Conservation (phyloP, 35 echinoderm and acorn worm species). For the Eucidaris tribuloides region DNA sequence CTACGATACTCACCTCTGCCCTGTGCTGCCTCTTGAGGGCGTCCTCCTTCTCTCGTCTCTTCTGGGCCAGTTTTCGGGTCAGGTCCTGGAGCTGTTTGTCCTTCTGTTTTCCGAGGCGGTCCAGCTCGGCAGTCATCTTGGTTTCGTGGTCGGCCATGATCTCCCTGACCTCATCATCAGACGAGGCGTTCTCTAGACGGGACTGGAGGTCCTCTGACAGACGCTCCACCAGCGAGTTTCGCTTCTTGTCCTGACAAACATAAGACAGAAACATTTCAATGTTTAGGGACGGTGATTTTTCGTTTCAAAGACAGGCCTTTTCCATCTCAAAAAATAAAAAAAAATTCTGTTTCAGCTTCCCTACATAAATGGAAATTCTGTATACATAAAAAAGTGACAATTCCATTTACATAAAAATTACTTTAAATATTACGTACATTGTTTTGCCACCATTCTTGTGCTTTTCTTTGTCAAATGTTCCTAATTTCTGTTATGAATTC, state of each 20-base stretch:
- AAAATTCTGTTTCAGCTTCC: too few relatives aligned
- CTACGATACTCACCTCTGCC: constrained; percentile 49
- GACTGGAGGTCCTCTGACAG: constrained; percentile 50
- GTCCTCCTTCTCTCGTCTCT: constrained; percentile 43
- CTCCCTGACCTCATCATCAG: constrained; percentile 59
- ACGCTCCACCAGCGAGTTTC: not conserved
- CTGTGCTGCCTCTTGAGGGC: constrained; percentile 69
- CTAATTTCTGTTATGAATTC: too few relatives aligned
- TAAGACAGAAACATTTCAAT: too few relatives aligned
- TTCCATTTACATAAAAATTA: too few relatives aligned
- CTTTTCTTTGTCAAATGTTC: too few relatives aligned
- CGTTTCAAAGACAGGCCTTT: too few relatives aligned
- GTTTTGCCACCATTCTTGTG: too few relatives aligned
- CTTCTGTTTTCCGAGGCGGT: constrained; percentile 55
- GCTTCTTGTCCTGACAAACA: constrained; percentile 72
- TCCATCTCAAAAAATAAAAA: too few relatives aligned
- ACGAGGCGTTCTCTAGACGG: constrained; percentile 58
- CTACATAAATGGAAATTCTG: too few relatives aligned
- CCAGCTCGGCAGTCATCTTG: constrained; percentile 46
- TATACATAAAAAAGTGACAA: too few relatives aligned
- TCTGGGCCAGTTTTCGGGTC: constrained; percentile 54
- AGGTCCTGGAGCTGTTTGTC: constrained; percentile 75
- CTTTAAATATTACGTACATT: too few relatives aligned
- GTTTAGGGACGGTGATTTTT: too few relatives aligned
- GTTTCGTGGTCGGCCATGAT: constrained; percentile 76